These are phyloP conservation scores for Plagodis dolabraria DNA, from an alignment of 2,888 invertebrate species.

Conservation along the genomic window DNA sequence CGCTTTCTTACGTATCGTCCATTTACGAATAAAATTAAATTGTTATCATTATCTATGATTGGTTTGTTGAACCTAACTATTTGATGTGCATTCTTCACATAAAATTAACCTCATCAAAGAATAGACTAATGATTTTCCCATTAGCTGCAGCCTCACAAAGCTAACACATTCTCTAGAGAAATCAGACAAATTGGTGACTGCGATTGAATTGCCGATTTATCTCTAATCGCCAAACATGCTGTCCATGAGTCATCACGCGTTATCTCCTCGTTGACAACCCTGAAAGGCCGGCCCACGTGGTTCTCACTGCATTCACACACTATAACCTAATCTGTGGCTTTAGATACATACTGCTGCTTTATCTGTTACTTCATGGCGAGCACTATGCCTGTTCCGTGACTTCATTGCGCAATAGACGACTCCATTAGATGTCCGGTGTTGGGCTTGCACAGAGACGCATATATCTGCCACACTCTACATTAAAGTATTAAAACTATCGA, in stretches of 20 bases:
- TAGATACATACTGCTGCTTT: conserved; percentile 32
- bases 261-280: conserved; percentile 53
- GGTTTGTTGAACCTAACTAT: too few species aligned
- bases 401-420: conserved; percentile 72
- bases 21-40: too few species aligned
- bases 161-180: conserved; percentile 22
- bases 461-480: conserved; percentile 44
- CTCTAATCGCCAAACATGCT: conserved; percentile 33
- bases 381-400: conserved; percentile 31
- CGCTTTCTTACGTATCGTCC: too few species aligned
- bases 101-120: too few species aligned
- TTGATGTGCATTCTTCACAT: too few species aligned
- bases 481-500: conserved; percentile 73
- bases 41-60: too few species aligned
- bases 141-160: too few species aligned
- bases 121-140: too few species aligned
- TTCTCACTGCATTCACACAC: conserved; percentile 53
- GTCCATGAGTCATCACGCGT: conserved; percentile 31
- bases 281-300: conserved; percentile 59
- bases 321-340: conserved; percentile 30
- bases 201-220: conserved; percentile 27
- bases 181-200: conserved; percentile 26
- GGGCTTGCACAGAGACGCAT: conserved; percentile 24
- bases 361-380: conserved; percentile 18
- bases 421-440: conserved; percentile 71